Evolutionary conservation across 2,113 vertebrate species (phyloP).

Genomic region (Alces alces): DNA sequence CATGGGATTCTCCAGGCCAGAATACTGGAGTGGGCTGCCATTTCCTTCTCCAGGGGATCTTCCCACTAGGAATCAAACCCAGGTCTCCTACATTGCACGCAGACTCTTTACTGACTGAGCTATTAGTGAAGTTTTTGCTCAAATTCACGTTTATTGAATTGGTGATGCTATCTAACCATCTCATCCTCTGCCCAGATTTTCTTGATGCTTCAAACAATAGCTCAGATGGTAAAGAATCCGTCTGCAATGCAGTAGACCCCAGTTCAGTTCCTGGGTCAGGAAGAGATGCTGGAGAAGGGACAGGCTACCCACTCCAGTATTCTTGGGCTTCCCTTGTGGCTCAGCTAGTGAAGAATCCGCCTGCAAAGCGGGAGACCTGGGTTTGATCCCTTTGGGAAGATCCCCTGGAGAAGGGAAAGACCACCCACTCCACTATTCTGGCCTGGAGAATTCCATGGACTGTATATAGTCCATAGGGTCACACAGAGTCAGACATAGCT

Average conservation of each 20-base stretch:
- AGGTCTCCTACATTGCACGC: neutral
- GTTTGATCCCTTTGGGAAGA: neutral
- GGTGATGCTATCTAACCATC: neutral
- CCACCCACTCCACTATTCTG: neutral
- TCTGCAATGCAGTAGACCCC: neutral
- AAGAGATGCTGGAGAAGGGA: neutral
- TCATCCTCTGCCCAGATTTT: neutral
- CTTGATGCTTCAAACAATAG: neutral
- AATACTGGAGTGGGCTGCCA: neutral
- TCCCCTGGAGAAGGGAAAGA: neutral
- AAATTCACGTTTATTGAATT: neutral
- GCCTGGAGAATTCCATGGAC: neutral
- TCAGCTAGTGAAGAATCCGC: neutral
- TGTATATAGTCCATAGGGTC: neutral
- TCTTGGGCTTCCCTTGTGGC: neutral
- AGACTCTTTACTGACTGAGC: neutral
- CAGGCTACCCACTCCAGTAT: neutral
- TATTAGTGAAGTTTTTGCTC: neutral
- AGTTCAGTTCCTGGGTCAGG: neutral
- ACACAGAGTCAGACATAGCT: neutral
- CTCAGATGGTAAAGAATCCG: neutral
- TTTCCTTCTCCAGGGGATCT: neutral
- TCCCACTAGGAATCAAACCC: neutral
- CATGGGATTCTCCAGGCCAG: neutral
- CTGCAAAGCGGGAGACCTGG: neutral